phyloP scores from a whole-genome alignment of 2,113 vertebrate genomes.

The Nymphicus hollandicus region DNA sequence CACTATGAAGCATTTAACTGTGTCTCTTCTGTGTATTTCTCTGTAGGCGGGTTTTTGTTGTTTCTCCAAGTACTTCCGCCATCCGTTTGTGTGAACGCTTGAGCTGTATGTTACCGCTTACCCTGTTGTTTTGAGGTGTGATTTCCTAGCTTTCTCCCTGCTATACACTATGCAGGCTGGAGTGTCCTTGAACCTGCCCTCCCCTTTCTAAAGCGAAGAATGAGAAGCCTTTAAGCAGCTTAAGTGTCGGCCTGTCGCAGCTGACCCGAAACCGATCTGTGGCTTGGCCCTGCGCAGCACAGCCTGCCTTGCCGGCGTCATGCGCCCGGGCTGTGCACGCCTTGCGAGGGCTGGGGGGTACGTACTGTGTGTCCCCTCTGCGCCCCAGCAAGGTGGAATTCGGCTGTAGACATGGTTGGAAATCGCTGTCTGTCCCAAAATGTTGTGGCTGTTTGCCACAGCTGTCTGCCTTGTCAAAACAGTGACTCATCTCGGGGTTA shows the following conservation, averaged over 20 bases:
- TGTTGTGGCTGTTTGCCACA: constrained; percentile 27
- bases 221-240: constrained; percentile 76
- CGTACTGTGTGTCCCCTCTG: neutral
- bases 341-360: neutral
- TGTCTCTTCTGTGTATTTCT: neutral
- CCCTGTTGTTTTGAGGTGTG: neutral
- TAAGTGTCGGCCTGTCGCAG: constrained; percentile 70
- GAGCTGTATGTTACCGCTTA: neutral
- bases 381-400: neutral
- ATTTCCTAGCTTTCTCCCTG: neutral
- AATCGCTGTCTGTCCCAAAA: constrained; percentile 73
- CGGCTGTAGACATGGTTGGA: constrained; percentile 46
- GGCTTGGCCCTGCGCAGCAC: constrained; percentile 42
- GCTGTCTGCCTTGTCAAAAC: constrained; percentile 76
- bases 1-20: neutral
- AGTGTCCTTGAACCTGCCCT: constrained; percentile 76
- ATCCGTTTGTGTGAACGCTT: neutral
- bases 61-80: neutral
- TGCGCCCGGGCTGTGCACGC: neutral
- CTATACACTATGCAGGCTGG: neutral
- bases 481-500: constrained; percentile 53
- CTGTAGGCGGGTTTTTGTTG: neutral
- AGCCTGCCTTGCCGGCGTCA: constrained; percentile 29
- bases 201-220: constrained; percentile 70
- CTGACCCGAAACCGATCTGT: constrained; percentile 79